A percentile compares a stretch with the other conserved stretches of the same genome.
These are phyloP conservation scores for Drosophila bunnanda DNA, from an alignment of 2,888 invertebrate species.

Conservation along the genomic window DNA sequence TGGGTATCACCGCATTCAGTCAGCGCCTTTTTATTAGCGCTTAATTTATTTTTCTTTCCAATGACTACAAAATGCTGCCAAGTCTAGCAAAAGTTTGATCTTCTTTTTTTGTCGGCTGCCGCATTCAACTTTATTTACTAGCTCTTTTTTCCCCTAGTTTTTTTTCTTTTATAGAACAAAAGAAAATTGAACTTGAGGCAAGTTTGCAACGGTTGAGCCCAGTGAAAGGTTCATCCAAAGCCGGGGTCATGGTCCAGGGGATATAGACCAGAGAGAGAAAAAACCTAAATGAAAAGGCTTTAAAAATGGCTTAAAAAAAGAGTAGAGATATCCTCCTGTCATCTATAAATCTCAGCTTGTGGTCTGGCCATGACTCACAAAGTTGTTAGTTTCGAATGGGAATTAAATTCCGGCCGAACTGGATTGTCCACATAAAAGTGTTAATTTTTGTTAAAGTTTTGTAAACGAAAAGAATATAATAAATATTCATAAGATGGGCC, in stretches of 20 bases:
- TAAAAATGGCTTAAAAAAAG: conserved; percentile 5
- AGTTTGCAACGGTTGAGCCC: conserved; percentile 32
- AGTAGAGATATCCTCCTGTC: conserved; percentile 15
- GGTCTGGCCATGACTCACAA: conserved; percentile 28
- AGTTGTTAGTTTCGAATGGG: conserved; percentile 15
- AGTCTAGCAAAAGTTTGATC: conserved; percentile 59
- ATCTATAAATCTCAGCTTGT: conserved; percentile 28
- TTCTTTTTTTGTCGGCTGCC: conserved; percentile 21
- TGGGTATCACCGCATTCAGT: background rate
- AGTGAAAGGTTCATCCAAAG: conserved; percentile 16
- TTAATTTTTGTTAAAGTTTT: conserved; percentile 19
- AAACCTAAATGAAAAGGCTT: conserved; percentile 5
- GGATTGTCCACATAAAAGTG: conserved; percentile 31
- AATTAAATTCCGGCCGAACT: conserved; percentile 2
- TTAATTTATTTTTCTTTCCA: conserved; percentile 21
- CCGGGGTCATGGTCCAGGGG: conserved; percentile 26
- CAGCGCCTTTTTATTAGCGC: background rate
- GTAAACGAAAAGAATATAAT: conserved; percentile 10
- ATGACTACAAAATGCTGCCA: conserved; percentile 40
- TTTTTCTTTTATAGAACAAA: conserved; percentile 51
- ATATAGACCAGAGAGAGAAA: background rate
- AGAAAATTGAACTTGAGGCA: conserved; percentile 65
- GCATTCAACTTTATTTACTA: conserved; percentile 54
- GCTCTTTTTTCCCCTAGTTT: conserved; percentile 5
- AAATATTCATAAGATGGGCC: conserved; percentile 25